phyloP scores from a whole-genome alignment of 2,113 vertebrate genomes.

The Emydocephalus ijimae region DNA sequence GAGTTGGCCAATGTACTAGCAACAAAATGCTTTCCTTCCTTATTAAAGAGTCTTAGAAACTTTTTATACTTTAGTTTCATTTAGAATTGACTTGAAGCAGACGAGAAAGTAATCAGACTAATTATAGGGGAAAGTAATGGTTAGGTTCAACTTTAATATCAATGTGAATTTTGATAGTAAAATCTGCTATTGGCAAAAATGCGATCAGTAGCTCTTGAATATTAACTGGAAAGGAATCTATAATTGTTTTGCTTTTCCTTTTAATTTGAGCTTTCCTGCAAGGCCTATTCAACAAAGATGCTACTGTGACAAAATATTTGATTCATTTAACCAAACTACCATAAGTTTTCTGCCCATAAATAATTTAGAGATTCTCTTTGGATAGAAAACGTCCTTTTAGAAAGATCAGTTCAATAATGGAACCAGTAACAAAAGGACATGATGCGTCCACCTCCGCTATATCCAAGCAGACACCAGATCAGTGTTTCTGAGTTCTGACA shows the following conservation, averaged over 20 bases:
- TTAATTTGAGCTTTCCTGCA: background rate
- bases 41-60: background rate
- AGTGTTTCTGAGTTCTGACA: background rate
- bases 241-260: background rate
- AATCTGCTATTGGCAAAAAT: background rate
- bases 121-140: background rate
- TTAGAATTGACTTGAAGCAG: background rate
- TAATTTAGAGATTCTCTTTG: background rate
- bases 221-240: background rate
- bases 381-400: background rate
- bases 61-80: background rate
- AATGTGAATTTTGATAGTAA: background rate
- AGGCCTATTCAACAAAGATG: background rate
- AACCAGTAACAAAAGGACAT: background rate
- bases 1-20: background rate
- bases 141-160: background rate
- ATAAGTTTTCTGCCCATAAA: background rate
- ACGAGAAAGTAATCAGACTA: background rate
- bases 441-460: background rate
- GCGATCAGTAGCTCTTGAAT: background rate
- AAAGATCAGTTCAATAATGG: background rate
- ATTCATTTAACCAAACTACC: background rate
- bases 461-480: background rate
- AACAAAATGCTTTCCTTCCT: background rate
- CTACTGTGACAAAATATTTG: background rate